phyloP scores from a whole-genome alignment of 2,797 vertebrate species.

The Crypturellus tataupa region DNA sequence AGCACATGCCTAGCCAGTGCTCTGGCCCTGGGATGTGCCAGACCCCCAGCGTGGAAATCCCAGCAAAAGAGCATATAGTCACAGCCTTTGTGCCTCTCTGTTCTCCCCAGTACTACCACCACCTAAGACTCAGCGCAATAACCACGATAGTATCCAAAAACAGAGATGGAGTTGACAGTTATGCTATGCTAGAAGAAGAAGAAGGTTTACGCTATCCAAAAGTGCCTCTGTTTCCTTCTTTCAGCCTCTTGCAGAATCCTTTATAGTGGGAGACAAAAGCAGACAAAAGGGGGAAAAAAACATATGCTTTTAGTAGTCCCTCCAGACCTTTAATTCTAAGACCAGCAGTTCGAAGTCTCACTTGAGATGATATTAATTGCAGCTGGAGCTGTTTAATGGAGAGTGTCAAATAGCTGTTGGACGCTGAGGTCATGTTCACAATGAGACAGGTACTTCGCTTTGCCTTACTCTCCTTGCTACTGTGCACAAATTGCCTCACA shows the following conservation, averaged over 20 bases:
- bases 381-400: not conserved
- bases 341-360: not conserved
- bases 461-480: not conserved
- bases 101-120: not conserved
- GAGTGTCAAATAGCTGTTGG: not conserved
- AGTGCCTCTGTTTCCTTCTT: not conserved
- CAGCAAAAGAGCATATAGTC: not conserved
- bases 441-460: not conserved
- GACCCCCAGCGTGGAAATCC: not conserved
- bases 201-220: not conserved
- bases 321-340: not conserved
- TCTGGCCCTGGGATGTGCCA: not conserved
- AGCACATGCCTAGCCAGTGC: not conserved
- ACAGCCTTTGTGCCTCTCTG: accelerated
- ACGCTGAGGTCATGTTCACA: not conserved
- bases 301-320: not conserved
- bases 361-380: not conserved
- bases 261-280: not conserved
- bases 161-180: not conserved
- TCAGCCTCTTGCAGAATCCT: not conserved
- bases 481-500: not conserved
- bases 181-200: not conserved
- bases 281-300: not conserved
- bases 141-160: not conserved
- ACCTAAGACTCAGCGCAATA: not conserved